These are phyloP conservation scores for Ailuropoda melanoleuca DNA, from an alignment of 2,113 vertebrate genomes.

Conservation along the genomic window DNA sequence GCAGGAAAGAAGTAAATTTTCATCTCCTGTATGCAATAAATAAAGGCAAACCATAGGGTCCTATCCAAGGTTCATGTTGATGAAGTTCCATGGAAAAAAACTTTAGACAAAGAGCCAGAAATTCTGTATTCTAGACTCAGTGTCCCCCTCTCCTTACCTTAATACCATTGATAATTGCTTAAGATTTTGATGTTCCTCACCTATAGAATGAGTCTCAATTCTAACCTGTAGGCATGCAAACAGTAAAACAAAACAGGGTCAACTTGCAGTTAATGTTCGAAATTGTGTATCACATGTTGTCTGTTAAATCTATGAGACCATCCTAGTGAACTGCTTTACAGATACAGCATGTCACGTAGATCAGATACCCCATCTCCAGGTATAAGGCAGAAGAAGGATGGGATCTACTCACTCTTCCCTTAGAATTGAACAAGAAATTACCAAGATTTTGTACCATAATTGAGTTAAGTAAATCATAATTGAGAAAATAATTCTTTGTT, in stretches of 20 bases:
- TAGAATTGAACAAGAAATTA: neutral
- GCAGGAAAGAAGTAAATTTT: neutral
- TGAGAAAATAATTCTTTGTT: neutral
- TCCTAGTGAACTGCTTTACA: neutral
- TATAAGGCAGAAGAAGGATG: neutral
- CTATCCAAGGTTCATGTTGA: neutral
- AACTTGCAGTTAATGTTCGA: neutral
- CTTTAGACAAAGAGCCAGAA: neutral
- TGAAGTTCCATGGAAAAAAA: neutral
- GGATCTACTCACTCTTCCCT: neutral
- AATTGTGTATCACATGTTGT: neutral
- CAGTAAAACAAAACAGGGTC: neutral
- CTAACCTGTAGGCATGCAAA: neutral
- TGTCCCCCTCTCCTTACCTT: neutral
- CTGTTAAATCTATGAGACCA: neutral
- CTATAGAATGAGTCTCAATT: neutral
- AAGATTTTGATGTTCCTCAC: neutral
- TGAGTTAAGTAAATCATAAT: neutral
- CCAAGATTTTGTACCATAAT: neutral
- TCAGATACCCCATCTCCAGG: neutral
- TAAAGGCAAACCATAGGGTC: neutral
- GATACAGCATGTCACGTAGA: neutral
- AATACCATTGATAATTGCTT: accelerated
- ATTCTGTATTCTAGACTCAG: neutral
- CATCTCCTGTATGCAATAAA: neutral